Conservation (phyloP, 1,140 invertebrate genomes). For the Cydia splendana region DNA sequence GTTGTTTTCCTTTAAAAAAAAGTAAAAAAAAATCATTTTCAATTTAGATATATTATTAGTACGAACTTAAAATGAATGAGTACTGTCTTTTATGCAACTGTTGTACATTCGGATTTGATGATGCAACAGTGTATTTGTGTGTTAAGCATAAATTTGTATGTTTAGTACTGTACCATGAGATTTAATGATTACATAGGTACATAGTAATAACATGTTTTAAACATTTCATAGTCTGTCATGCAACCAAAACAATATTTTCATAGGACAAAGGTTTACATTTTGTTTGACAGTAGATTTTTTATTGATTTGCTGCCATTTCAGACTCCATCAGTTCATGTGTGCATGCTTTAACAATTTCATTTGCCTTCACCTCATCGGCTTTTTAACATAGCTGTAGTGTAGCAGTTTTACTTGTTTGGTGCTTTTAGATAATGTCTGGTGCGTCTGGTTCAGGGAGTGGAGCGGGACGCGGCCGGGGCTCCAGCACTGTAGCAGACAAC, state of each 20-base stretch:
- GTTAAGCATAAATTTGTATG: conserved; percentile 11
- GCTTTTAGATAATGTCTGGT: conserved; percentile 80
- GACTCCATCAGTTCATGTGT: background rate
- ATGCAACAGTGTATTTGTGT: conserved; percentile 6
- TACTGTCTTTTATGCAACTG: conserved; percentile 7
- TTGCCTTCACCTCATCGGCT: conserved; percentile 39
- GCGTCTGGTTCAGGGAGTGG: conserved; percentile 79
- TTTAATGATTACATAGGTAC: background rate
- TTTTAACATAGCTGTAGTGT: conserved; percentile 58
- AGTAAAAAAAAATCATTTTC: conserved; percentile 39
- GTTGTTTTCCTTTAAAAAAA: conserved; percentile 41
- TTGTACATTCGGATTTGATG: conserved; percentile 1
- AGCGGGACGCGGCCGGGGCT: conserved; percentile 69
- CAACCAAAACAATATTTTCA: background rate
- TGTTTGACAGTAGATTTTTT: conserved; percentile 5
- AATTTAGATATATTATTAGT: conserved; percentile 34
- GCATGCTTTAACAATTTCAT: background rate
- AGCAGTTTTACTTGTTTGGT: conserved; percentile 61
- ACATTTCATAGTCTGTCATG: conserved; percentile 3
- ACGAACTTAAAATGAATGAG: background rate
- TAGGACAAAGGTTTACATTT: background rate
- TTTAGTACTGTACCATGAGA: background rate
- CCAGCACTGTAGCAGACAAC: conserved; percentile 82
- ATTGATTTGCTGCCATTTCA: background rate
- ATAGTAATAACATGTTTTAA: conserved; percentile 5